Evolutionary conservation across 2,888 invertebrate genomes (phyloP), one percentile per base, ranked within the genome.

Genomic region (Ceraclea dissimilis): DNA sequence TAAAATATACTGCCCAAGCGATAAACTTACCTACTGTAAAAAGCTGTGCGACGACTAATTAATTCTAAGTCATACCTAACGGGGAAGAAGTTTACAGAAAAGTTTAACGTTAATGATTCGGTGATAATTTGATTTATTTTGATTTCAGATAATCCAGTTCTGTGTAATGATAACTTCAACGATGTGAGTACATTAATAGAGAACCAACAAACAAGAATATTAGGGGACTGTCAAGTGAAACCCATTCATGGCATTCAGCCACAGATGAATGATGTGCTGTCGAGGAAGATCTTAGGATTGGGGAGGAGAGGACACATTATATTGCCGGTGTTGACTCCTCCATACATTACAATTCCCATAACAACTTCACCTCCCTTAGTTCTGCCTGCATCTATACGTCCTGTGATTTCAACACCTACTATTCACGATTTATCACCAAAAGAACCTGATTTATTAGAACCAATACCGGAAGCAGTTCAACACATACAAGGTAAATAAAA

Each of bases 141-240:
- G 59, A 52, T 79, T 78, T 1, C 77, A 90, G 90, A 88, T 68
- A 90, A 90, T 72, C 90, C 90, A 51, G 86, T 90, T 57, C 72
- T 89, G 62, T 90, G 90, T 69, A 86, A 88, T 68, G 84, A 85
- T 54, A 81, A 80, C 10, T 71, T 88, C 56, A 84, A 82, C 62
- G 87, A 88, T 70, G 75, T 89, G 62, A 82, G 82, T 63, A 81
- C 83, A 1, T 78, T 83, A 55, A 78, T 90, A 73, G 84, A 86
- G 67, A 82, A 79, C 31, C 79, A 86, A 67, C 86, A 88, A 66
- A 86, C 88, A 1, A 82, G 86, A 58, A 79, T 90, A 51, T 83
- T 82, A 60, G 88, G 88, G 10, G 54, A 57, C 21, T 61, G 61
- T 34, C 21, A 34, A 18, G 26, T 47, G 13, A 46, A 34, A 6